Conservation (phyloP, 2,113 vertebrate genomes). For the Chionomys nivalis region DNA sequence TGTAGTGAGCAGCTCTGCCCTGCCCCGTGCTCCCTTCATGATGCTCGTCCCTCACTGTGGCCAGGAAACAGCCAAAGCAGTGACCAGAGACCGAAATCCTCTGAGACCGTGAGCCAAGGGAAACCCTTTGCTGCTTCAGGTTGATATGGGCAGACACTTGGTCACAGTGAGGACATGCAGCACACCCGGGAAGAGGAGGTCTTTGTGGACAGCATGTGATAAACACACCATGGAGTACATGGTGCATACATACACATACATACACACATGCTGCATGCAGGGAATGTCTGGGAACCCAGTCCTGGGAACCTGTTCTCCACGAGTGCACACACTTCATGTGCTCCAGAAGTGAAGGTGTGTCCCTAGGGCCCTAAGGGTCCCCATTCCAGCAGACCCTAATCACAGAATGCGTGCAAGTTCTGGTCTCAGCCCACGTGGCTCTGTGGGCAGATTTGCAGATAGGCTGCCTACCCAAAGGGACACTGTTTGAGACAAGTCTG, state of each 20-base stretch:
- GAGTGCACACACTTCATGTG: rapidly evolving
- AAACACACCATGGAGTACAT: too few relatives aligned
- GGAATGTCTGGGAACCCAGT: background rate
- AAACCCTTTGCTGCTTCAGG: background rate
- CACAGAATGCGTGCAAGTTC: background rate
- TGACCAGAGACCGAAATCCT: background rate
- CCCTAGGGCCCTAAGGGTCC: background rate
- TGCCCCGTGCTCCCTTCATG: rapidly evolving
- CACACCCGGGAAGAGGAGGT: background rate
- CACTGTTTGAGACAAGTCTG: rapidly evolving
- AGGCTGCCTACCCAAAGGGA: too few relatives aligned
- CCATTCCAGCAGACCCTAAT: background rate
- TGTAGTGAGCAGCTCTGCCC: background rate
- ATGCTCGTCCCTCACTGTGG: background rate
- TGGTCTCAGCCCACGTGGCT: rapidly evolving
- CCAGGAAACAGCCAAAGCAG: background rate
- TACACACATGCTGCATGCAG: background rate
- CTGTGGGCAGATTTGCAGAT: background rate
- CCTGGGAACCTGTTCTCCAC: background rate
- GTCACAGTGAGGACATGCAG: background rate
- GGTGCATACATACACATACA: too few relatives aligned
- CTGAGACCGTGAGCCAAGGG: background rate
- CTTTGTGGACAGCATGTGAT: background rate
- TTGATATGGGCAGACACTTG: background rate
- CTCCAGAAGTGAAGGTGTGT: background rate